Base-by-base conservation (phyloP, 92 coral and sea anemone genomes). In the Parazoanthus darwini region DNA sequence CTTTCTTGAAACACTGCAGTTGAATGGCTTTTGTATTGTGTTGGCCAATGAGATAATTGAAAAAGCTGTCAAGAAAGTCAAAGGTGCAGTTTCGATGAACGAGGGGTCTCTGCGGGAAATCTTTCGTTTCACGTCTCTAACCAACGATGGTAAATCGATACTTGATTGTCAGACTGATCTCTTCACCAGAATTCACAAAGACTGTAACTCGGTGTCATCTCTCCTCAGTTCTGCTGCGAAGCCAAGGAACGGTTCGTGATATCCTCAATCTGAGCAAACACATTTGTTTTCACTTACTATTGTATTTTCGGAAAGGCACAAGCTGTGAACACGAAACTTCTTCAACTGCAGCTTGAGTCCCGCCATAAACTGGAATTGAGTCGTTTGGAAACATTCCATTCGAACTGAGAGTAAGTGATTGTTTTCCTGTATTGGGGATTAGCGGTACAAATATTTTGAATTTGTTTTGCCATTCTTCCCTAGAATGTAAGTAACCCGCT, bases 1-100 rank as follows among this genome's bases (percentile, higher is more conserved):
- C 56, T 84, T 84, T 84, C 79, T 71, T 22, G 78, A 84, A 42
- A 22, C 75, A 43, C 68, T 71, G 78, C 85, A 78, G 77, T 82
- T 92, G 92, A 89, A 89, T 92, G 58, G 86, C 86, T 89, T 85
- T 91, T 92, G 92, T 92, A 86, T 92, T 82, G 85, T 88, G 85
- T 71, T 78, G 86, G 74, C 94, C 94, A 92, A 89, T 92, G 88
- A 92, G 90, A 74, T 48, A 79, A 80, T 81, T 79, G 88, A 68
- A 82, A 74, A 80, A 89, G 70, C 94, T 89, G 94, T 92, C 94
- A 92, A 86, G 75, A 84, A 71, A 84, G 67, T 84, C 87, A 84
- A 84, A 84, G 87, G 87, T 84, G 87, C 79, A 70, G 87, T 84
- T 80, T 84, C 63, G 78, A 68, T 84, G 87, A 84, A 20, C 78